Base-by-base conservation (phyloP, 1,140 invertebrate species). In the Drosophila persimilis region DNA sequence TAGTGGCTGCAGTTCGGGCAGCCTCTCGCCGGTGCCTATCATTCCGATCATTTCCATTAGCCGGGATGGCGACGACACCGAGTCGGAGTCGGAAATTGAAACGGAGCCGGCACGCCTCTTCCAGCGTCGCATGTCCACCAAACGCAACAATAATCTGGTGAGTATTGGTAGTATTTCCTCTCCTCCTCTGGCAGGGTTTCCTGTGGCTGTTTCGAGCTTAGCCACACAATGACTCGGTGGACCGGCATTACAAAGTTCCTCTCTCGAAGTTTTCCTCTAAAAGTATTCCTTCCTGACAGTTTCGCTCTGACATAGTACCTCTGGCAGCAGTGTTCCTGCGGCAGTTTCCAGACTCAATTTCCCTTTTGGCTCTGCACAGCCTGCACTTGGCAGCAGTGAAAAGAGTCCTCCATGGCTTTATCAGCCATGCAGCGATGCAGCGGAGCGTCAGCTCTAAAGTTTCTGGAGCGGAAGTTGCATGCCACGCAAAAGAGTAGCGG, bases 51-150 rank as follows among this genome's bases (percentile, higher is more conserved):
- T 90, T 48, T 65, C 89, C 41, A 90, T 90, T 48, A 90, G 89
- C 57, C 80, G 67, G 9, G 89, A 90, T 70, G 89, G 90, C 50
- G 90, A 91, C 58, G 90, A 91, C 50, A 94, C 94, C 13, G 94
- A 95, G 77, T 94, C 94, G 1, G 94, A 95, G 81, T 95, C 94
- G 79, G 95, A 95, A 90, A 93, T 93, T 62, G 95, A 95, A 91
- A 93, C 93, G 17, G 94, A 94, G 81, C 94, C 94, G 65, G 94
- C 94, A 41, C 93, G 91, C 89, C 93, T 93, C 63, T 95, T 95
- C 89, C 94, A 94, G 78, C 92, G 94, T 86, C 93, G 94, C 77
- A 92, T 95, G 76, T 95, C 94, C 54, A 95, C 94, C 48, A 94
- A 95, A 80, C 93, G 93, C 89, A 93, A 94, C 70, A 94, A 94